These are phyloP conservation scores for Netelia virgata DNA, from an alignment of 2,888 invertebrate species.

Conservation along the genomic window DNA sequence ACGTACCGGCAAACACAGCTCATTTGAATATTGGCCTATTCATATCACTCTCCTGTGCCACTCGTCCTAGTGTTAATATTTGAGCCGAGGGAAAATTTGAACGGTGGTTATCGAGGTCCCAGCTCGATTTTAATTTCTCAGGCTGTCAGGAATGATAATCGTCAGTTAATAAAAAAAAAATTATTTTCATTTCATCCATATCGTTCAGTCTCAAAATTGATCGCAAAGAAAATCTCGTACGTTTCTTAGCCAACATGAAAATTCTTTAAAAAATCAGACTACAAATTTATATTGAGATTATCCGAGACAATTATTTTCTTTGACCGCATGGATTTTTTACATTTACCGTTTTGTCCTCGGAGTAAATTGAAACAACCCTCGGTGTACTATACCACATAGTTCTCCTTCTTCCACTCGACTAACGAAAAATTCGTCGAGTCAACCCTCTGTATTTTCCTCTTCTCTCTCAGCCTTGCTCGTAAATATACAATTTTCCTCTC, in stretches of 20 bases:
- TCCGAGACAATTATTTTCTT: not conserved
- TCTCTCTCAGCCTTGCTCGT: slow-evolving; percentile 3
- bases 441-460: slow-evolving; percentile 5
- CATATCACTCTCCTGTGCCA: slow-evolving; percentile 64
- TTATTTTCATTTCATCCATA: not conserved
- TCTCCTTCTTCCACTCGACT: slow-evolving; percentile 3
- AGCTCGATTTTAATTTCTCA: slow-evolving; percentile 75
- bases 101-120: slow-evolving; percentile 56
- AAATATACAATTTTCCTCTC: slow-evolving; percentile 45
- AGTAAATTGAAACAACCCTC: slow-evolving; percentile 52
- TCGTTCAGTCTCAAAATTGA: not conserved
- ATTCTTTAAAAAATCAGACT: no score
- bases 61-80: slow-evolving; percentile 75
- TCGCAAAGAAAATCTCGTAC: no score
- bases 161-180: slow-evolving; percentile 51
- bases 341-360: not conserved
- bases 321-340: not conserved
- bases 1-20: slow-evolving; percentile 79
- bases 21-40: slow-evolving; percentile 83
- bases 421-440: slow-evolving; percentile 6
- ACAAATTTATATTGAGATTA: not conserved
- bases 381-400: not conserved
- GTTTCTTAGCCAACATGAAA: no score
- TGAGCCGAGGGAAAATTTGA: slow-evolving; percentile 69
- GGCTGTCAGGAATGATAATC: slow-evolving; percentile 75